These are phyloP conservation scores for Rhabdophis nuchalis DNA, from an alignment of 2,797 vertebrate species.

Conservation along the genomic window DNA sequence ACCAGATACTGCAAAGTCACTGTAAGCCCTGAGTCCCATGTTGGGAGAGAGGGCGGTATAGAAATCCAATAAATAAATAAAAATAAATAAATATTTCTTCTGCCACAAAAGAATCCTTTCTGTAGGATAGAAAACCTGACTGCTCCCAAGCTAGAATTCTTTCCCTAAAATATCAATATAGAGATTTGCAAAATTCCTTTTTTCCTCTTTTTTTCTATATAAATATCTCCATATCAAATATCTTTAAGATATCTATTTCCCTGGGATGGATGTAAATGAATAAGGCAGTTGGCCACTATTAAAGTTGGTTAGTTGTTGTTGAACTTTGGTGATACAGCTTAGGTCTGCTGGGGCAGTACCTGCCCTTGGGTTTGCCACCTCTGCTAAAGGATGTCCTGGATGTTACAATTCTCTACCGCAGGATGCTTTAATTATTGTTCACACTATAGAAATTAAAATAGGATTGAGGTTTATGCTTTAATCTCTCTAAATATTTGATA, in stretches of 20 bases:
- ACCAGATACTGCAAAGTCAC: too few species aligned
- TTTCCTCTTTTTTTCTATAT: background rate
- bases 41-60: too few species aligned
- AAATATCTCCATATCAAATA: background rate
- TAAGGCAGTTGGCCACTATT: background rate
- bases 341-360: background rate
- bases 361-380: background rate
- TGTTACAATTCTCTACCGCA: background rate
- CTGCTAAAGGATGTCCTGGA: background rate
- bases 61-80: too few species aligned
- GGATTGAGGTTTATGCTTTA: background rate
- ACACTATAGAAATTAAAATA: background rate
- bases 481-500: background rate
- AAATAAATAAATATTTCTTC: too few species aligned
- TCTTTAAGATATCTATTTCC: background rate
- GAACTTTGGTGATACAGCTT: background rate
- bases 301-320: background rate
- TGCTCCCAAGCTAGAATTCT: background rate
- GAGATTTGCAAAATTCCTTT: background rate
- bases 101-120: background rate
- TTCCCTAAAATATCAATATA: background rate
- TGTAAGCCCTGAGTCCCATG: too few species aligned
- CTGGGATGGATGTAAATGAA: background rate
- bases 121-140: background rate
- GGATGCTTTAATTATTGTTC: background rate